phyloP scores from a whole-genome alignment of 1,140 invertebrate species.

The Diachasma alloeum region DNA sequence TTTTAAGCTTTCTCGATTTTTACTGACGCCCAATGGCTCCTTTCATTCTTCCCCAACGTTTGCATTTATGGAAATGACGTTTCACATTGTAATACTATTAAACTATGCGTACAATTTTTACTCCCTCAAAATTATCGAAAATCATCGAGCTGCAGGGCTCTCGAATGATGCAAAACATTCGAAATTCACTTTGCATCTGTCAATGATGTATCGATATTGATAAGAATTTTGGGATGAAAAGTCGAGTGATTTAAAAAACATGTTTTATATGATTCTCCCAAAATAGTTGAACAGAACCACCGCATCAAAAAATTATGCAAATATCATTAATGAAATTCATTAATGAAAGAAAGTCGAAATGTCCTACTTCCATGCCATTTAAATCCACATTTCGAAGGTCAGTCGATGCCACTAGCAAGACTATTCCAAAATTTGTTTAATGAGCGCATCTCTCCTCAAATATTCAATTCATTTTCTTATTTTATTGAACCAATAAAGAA shows the following conservation, averaged over 20 bases:
- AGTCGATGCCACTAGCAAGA: neutral
- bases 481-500: neutral
- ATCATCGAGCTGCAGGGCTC: too few relatives aligned
- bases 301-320: neutral
- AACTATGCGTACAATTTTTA: neutral
- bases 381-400: slow-evolving; percentile 8
- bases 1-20: slow-evolving; percentile 27
- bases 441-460: neutral
- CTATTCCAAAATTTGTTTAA: neutral
- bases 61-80: neutral
- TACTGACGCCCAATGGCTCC: neutral
- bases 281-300: neutral
- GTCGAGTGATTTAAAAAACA: neutral
- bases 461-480: neutral
- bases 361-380: slow-evolving; percentile 19
- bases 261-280: neutral
- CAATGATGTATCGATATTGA: neutral
- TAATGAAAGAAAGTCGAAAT: neutral
- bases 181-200: neutral
- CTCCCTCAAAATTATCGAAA: neutral
- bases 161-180: neutral
- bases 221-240: neutral
- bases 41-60: neutral
- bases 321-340: neutral
- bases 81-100: neutral